Conservation (phyloP, 2,888 invertebrate species). For the Notodonta ziczac region DNA sequence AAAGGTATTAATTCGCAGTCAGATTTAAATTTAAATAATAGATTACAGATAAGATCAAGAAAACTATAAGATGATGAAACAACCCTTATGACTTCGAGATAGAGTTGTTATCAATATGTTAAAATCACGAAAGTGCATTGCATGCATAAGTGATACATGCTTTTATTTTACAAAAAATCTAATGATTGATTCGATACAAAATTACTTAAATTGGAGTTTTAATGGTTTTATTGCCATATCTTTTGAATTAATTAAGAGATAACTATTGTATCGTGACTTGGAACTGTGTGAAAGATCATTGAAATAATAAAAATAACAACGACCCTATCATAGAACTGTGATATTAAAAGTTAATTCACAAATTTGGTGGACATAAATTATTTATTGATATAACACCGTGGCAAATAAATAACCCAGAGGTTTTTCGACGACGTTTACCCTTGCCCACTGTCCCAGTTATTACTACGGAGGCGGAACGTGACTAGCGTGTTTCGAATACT, state of each 20-base stretch:
- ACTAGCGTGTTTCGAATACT: slow-evolving; percentile 34
- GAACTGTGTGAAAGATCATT: too few relatives aligned
- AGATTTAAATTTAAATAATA: too few relatives aligned
- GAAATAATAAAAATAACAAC: background rate
- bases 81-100: background rate
- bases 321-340: background rate
- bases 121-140: background rate
- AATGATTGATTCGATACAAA: background rate
- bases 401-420: slow-evolving; percentile 8
- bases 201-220: background rate
- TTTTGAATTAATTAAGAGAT: background rate
- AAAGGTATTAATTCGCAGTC: too few relatives aligned
- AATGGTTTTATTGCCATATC: background rate
- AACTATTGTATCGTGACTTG: too few relatives aligned
- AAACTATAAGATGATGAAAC: too few relatives aligned
- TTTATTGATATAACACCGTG: slow-evolving; percentile 1
- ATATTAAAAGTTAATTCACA: slow-evolving; percentile 2
- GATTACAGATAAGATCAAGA: background rate
- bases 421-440: slow-evolving; percentile 34
- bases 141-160: background rate
- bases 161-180: background rate
- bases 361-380: background rate
- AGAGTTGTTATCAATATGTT: background rate
- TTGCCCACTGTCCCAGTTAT: slow-evolving; percentile 42
- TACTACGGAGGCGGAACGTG: slow-evolving; percentile 45